Evolutionary conservation across 2,888 invertebrate genomes (phyloP), one percentile per base, ranked within the genome.

Genomic region (Pammene fasciana): DNA sequence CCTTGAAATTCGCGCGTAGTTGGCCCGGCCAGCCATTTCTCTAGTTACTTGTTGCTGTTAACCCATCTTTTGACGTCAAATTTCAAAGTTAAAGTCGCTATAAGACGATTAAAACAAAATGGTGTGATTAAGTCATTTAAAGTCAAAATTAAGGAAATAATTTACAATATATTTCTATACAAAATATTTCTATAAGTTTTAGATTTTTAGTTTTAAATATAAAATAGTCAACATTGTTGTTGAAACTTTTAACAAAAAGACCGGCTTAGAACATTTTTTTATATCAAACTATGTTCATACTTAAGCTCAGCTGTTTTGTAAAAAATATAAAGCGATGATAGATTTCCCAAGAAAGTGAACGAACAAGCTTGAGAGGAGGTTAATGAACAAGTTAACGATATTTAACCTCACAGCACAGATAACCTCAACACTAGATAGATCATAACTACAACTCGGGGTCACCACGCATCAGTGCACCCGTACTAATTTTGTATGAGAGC

Each of bases 61-160:
- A 62, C 50, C 50, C 50, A 50, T 41, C 62, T n/a, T 62, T 62
- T 62, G 62, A 62, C 52, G 41, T 62, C 62, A 62, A 52, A 26
- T 62, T 52, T 62, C 50, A 62, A 62, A 41, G 62, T 50, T 50
- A 26, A 26, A 41, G 50, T 50, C 38, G 61, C 41, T 41, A 62
- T 62, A 50, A 38, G 50, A 52, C 52, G 52, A 62, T 62, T 62
- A 61, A 62, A 18, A 41, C 41, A 41, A 52, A 61, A 50, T 62
- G 50, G 62, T 18, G 62, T 41, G 62, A 52, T 62, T 62, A 62
- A 50, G 13, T 6, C n/a, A 26, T 50, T 52, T 3, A 52, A 41
- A n/a, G 38, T 62, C 50, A 50, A 62, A 50, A 26, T 45, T 18
- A 26, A 41, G 26, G 26, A 52, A 62, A 62, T 50, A 18, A 62